Percentiles rank a stretch among this genome's conserved stretches.
Conservation (phyloP, 2,113 vertebrate species). For the Pelmatolapia mariae region DNA sequence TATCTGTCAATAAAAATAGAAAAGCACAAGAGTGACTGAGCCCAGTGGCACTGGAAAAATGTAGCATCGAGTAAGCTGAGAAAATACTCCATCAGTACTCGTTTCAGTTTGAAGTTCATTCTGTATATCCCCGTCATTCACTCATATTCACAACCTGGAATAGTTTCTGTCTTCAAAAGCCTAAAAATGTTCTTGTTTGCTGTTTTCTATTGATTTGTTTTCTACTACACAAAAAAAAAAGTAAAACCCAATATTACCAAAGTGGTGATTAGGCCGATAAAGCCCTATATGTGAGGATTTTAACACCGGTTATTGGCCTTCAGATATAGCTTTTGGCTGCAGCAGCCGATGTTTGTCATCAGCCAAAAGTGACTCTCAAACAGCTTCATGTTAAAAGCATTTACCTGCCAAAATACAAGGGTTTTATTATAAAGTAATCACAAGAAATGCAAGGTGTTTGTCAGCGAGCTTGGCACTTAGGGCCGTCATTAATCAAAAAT, state of each 20-base stretch:
- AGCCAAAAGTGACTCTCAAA: not conserved
- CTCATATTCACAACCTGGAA: not conserved
- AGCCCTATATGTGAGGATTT: not conserved
- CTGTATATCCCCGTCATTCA: not conserved
- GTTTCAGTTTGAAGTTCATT: not conserved
- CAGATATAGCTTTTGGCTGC: not conserved
- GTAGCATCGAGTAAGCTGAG: not conserved
- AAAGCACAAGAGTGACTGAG: not conserved
- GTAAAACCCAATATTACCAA: not conserved
- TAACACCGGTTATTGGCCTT: not conserved
- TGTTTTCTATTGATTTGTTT: not conserved
- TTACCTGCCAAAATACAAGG: not conserved
- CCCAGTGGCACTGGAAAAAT: not conserved
- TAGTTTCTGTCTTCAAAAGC: not conserved
- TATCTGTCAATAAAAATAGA: not conserved
- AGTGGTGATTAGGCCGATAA: not conserved
- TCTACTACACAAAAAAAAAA: rapidly evolving
- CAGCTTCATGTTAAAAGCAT: not conserved
- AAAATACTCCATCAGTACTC: not conserved
- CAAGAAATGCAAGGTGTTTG: not conserved
- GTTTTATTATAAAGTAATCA: not conserved
- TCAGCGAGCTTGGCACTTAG: not conserved
- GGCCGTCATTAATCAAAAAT: not conserved
- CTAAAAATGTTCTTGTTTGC: not conserved
- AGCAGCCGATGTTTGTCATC: not conserved